Percentiles rank a stretch among this genome's conserved stretches.
phyloP scores from a whole-genome alignment of 1,140 invertebrate genomes.

The Drosophila jambulina region DNA sequence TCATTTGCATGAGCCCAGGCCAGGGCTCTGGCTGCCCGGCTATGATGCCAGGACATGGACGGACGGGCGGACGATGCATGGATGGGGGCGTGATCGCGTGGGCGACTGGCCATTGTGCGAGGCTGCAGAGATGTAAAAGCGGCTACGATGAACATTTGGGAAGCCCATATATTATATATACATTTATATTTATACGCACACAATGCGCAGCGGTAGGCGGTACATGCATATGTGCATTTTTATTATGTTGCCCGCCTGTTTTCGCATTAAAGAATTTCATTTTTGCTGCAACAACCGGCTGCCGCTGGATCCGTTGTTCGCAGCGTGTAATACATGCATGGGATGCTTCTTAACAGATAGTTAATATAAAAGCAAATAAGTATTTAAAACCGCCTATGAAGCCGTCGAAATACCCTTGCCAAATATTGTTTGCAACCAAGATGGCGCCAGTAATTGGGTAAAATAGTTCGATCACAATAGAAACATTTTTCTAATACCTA shows the following conservation, averaged over 20 bases:
- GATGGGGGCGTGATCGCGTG: conserved; percentile 21
- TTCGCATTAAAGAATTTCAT: conserved; percentile 75
- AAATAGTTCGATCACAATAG: not conserved
- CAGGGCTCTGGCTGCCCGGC: conserved; percentile 6
- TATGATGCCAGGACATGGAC: conserved; percentile 23
- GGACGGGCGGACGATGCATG: conserved; percentile 3
- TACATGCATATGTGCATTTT: conserved; percentile 37
- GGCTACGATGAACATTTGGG: conserved; percentile 42
- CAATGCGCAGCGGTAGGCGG: conserved; percentile 1
- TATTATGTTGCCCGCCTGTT: conserved; percentile 57
- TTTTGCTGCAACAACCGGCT: conserved; percentile 46
- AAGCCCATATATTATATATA: conserved; percentile 46
- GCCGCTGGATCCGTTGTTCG: conserved; percentile 39
- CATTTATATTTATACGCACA: conserved; percentile 28
- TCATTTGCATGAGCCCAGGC: conserved; percentile 71
- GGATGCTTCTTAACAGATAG: conserved; percentile 67
- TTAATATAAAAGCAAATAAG: conserved; percentile 35
- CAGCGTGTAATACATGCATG: conserved; percentile 58
- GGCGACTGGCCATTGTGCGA: conserved; percentile 46
- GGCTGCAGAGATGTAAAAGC: conserved; percentile 51
- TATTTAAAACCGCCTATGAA: conserved; percentile 7
- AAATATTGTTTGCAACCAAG: not conserved
- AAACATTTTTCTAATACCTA: not conserved
- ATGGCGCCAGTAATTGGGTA: not conserved
- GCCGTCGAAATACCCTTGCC: not conserved